Base-by-base conservation (phyloP, 2,888 invertebrate genomes). In the Heliconius aoede region DNA sequence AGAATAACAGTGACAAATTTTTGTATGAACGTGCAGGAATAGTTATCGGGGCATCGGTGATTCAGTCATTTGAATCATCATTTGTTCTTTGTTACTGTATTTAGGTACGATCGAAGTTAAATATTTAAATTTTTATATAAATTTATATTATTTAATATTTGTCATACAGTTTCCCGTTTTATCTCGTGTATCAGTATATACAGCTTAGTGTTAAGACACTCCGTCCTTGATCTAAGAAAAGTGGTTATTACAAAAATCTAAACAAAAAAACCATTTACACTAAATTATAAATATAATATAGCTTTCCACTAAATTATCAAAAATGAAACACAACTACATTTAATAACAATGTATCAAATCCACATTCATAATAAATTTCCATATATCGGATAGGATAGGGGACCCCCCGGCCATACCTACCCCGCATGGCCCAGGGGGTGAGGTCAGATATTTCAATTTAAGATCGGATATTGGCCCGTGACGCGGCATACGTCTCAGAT, bases 401-500 rank as follows among this genome's bases (percentile, higher is more conserved):
- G n/a, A n/a, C n/a, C 3, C 55, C 18, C 18, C 21, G 46, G 46
- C 46, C 21, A 46, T 46, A 46, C 46, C 46, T 46, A 46, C 46
- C 46, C 46, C 21, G 18, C 7, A 21, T n/a, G 55, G 55, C 9
- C 81, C 78, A 75, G 64, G 80, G 80, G 80, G 73, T 68, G 87
- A 85, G 93, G 93, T 93, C 92, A 93, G 93, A 94, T 94, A 94
- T 94, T 94, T 94, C 94, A 94, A 94, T 94, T 90, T 90, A 90
- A 88, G 85, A 88, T 90, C 94, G 94, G 93, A 94, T 94, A 93
- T 94, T 92, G 93, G 89, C 88, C 86, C 91, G 92, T 92, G 93
- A 91, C 90, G 91, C 87, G 90, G 92, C 93, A 93, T 93, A 92
- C 91, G 92, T 93, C 91, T 91, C 83, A 83, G 87, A 88, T 86